These are phyloP conservation scores for Liopterus haemorrhoidalis DNA, from an alignment of 2,888 invertebrate genomes.

Conservation along the genomic window DNA sequence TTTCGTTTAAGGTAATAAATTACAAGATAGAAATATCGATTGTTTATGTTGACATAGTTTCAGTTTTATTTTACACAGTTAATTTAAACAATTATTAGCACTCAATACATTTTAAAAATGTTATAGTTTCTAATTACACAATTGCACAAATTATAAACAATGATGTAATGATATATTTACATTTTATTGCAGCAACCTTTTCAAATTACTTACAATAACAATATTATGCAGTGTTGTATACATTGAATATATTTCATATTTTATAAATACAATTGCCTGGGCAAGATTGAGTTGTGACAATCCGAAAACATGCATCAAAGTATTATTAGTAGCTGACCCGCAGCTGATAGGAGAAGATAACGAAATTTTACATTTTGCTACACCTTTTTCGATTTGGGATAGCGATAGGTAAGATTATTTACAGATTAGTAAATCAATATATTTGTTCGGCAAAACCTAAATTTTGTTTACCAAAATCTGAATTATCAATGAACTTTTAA, in stretches of 20 bases:
- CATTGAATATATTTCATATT: constrained; percentile 40
- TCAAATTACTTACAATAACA: constrained; percentile 16
- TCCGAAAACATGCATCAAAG: constrained; percentile 39
- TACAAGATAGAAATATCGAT: too few species aligned
- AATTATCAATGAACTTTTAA: too few species aligned
- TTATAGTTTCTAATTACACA: too few species aligned
- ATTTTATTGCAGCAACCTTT: constrained; percentile 14
- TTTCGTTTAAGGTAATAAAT: too few species aligned
- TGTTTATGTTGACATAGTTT: too few species aligned
- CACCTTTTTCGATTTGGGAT: constrained; percentile 74
- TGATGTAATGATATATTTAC: background rate
- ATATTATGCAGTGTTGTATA: constrained; percentile 32
- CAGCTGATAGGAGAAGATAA: constrained; percentile 81
- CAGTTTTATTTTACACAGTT: too few species aligned
- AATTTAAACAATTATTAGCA: too few species aligned
- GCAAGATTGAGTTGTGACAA: constrained; percentile 37
- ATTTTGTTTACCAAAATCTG: too few species aligned
- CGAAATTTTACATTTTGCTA: constrained; percentile 60
- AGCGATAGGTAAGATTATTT: constrained; percentile 89
- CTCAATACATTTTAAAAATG: too few species aligned
- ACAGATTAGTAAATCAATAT: too few species aligned
- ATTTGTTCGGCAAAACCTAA: too few species aligned
- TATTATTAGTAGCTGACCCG: constrained; percentile 73
- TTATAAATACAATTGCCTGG: constrained; percentile 39
- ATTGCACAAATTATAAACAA: too few species aligned